Conservation (phyloP, 2,888 invertebrate species). For the Cheilosia grossa region DNA sequence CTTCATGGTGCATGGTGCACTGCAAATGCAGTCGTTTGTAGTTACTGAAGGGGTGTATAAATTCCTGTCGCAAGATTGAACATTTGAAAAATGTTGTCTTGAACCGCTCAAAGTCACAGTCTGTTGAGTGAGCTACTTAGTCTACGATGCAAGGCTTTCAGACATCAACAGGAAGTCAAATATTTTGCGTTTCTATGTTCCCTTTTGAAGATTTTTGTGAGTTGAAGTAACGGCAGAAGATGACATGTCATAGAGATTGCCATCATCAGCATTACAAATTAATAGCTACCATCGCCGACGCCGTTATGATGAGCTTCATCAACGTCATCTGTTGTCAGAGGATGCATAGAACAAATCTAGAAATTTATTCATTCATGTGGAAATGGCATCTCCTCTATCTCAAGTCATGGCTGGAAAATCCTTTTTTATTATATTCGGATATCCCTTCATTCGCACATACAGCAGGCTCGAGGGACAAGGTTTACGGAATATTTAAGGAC, state of each 20-base stretch:
- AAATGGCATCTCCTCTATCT: conserved; percentile 45
- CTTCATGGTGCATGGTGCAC: not conserved
- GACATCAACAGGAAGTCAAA: not conserved
- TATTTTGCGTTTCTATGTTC: not conserved
- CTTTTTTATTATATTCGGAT: conserved; percentile 48
- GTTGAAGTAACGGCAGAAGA: conserved; percentile 10
- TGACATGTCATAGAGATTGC: not conserved
- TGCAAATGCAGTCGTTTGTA: conserved; percentile 16
- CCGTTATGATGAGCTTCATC: conserved; percentile 35
- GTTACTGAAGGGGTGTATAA: not conserved
- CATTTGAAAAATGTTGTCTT: conserved; percentile 27
- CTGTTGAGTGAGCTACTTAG: conserved; percentile 23
- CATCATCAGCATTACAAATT: conserved; percentile 24
- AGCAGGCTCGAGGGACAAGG: not conserved
- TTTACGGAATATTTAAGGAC: conserved; percentile 28
- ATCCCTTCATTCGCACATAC: conserved; percentile 47
- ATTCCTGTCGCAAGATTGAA: conserved; percentile 17
- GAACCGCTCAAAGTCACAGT: not conserved
- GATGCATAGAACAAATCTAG: conserved; percentile 39
- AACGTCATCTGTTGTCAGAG: conserved; percentile 41
- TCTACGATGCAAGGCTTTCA: not conserved
- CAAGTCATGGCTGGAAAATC: conserved; percentile 48
- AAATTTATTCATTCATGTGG: conserved; percentile 60
- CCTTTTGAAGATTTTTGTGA: not conserved
- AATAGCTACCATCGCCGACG: conserved; percentile 1